phyloP scores from a whole-genome alignment of 2,113 vertebrate genomes.

The Rutilus rutilus region DNA sequence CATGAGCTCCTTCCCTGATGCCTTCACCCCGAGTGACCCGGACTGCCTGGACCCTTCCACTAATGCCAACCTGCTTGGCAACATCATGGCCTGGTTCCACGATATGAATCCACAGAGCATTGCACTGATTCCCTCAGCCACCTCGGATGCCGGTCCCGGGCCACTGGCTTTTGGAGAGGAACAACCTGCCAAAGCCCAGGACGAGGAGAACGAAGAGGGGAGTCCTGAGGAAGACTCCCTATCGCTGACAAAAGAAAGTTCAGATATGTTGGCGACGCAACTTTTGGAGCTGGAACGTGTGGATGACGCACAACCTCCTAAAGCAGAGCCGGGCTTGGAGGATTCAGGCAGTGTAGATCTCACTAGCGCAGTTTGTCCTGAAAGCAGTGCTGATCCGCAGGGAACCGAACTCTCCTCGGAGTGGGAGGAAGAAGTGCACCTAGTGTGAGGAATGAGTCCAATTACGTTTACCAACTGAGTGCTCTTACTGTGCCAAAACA shows the following conservation, averaged over 20 bases:
- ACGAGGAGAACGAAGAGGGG: slow-evolving; percentile 62
- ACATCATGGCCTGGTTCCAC: slow-evolving; percentile 99
- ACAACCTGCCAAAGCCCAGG: slow-evolving; percentile 65
- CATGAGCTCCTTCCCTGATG: slow-evolving; percentile 64
- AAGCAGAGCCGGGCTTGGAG: slow-evolving; percentile 43
- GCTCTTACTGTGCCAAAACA: slow-evolving; percentile 42
- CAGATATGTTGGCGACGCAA: slow-evolving; percentile 59
- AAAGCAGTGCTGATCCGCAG: slow-evolving; percentile 76
- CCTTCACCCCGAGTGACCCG: slow-evolving; percentile 38
- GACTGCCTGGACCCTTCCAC: slow-evolving; percentile 74
- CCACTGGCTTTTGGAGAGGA: slow-evolving; percentile 8
- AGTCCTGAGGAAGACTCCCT: slow-evolving; percentile 41
- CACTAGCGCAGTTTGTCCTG: slow-evolving; percentile 68
- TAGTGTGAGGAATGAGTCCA: slow-evolving; percentile 76
- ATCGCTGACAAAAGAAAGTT: slow-evolving; percentile 50
- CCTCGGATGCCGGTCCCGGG: not conserved
- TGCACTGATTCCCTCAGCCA: slow-evolving; percentile 80
- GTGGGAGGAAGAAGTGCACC: slow-evolving; percentile 90
- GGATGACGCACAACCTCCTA: slow-evolving; percentile 64
- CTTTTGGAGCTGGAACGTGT: slow-evolving; percentile 70
- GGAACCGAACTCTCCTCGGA: slow-evolving; percentile 80
- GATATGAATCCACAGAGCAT: slow-evolving; percentile 97
- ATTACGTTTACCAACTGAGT: slow-evolving; percentile 16
- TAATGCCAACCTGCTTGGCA: slow-evolving; percentile 91
- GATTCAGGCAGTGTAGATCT: slow-evolving; percentile 55